phyloP scores from a whole-genome alignment of 1,140 invertebrate species.

The Heliconius hermathena region DNA sequence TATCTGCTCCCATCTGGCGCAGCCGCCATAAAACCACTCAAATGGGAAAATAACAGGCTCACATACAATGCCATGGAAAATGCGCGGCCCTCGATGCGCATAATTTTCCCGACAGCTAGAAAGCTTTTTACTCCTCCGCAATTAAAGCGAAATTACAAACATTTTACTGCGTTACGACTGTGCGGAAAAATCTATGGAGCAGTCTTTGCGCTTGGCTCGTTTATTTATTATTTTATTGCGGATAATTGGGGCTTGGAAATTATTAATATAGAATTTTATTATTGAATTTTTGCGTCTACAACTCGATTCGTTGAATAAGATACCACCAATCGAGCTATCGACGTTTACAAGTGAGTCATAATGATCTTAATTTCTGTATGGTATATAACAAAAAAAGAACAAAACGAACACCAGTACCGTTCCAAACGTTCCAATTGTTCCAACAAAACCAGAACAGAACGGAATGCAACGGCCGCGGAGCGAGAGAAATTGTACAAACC shows the following conservation, averaged over 20 bases:
- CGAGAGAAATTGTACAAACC: conserved; percentile 51
- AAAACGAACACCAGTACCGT: conserved; percentile 33
- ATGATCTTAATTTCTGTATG: conserved; percentile 13
- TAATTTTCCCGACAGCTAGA: conserved; percentile 71
- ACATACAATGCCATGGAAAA: conserved; percentile 76
- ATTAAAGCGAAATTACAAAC: conserved; percentile 46
- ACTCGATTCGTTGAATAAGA: not conserved
- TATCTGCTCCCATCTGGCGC: conserved; percentile 70
- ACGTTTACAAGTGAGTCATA: not conserved
- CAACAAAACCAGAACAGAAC: conserved; percentile 43
- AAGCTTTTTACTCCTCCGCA: conserved; percentile 53
- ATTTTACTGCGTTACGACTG: conserved; percentile 42
- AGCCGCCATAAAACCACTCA: conserved; percentile 72
- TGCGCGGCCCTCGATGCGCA: conserved; percentile 45
- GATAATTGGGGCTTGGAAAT: not conserved
- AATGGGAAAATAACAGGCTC: conserved; percentile 79
- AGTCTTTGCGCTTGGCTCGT: not conserved
- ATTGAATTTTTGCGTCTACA: not conserved
- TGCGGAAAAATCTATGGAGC: conserved; percentile 26
- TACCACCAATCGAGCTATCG: not conserved
- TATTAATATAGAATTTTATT: not conserved
- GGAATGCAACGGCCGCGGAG: conserved; percentile 39
- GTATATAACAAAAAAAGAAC: not conserved
- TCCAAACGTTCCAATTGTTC: conserved; percentile 56
- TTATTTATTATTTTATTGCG: conserved; percentile 7